Base-by-base conservation (phyloP, 2,888 invertebrate genomes). In the Syrista parreyssii region DNA sequence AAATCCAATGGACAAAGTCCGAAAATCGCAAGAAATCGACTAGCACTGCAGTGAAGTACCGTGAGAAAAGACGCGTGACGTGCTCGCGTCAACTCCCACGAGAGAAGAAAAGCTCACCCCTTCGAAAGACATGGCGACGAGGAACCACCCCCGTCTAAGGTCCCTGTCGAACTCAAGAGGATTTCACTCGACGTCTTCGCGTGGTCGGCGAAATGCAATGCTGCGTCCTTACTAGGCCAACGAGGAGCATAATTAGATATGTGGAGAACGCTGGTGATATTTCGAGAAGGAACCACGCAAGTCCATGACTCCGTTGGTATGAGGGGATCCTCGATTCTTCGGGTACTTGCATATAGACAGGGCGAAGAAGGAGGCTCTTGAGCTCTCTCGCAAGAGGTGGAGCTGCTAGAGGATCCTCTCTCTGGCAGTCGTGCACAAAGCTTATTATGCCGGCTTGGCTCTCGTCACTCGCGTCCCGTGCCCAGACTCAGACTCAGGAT, bases 371-470 rank as follows among this genome's bases (percentile, higher is more conserved):
- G 32, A 82, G 78, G 75, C 82, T 80, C 84, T 85, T 83, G 82
- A 81, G 82, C 12, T 12, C 74, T 74, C 76, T 36, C 6, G 71
- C 9, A 33, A 30, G 71, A 71, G 71, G 30, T 30, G 71, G 30
- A 33, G 71, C 71, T 30, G 75, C 73, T 75, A 74, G 84, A 82
- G 78, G 78, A 86, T 86, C 84, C 84, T 79, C 55, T 55, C 55
- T 55, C 78, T 81, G 82, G 81, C 82, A 84, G 83, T 83, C 84
- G 84, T 83, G 84, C 86, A 89, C 87, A 88, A 88, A 88, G 88
- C 87, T 89, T 88, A 89, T 89, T 89, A 89, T 88, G 84, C 85
- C 85, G 83, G 84, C 82, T 84, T 84, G 84, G 83, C 75, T 79
- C 74, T 80, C 83, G 72, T 77, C 78, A 72, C 75, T 84, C 86